Evolutionary conservation across 2,888 invertebrate species (phyloP).

Genomic region (Trisateles emortualis): DNA sequence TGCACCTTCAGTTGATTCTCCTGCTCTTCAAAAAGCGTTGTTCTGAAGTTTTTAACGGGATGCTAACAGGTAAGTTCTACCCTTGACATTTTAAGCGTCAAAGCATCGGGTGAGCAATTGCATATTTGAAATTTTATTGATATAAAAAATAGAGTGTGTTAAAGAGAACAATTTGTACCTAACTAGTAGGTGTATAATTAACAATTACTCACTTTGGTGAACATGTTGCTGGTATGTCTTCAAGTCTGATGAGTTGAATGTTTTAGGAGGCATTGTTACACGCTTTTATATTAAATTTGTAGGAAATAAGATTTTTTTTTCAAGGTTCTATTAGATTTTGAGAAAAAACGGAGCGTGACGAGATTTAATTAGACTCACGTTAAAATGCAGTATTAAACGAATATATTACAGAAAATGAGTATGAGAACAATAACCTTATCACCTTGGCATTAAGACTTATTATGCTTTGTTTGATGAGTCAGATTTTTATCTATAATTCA

Average conservation of each 20-base stretch:
- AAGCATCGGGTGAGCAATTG: too few species aligned
- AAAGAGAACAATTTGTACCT: neutral
- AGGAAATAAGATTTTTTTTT: constrained; percentile 63
- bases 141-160: too few species aligned
- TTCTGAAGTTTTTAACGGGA: too few species aligned
- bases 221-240: constrained; percentile 67
- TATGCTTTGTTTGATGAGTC: constrained; percentile 9
- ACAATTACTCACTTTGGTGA: constrained; percentile 63
- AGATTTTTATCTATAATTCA: constrained; percentile 38
- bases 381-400: constrained; percentile 53
- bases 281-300: constrained; percentile 69
- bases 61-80: too few species aligned
- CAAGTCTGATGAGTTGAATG: constrained; percentile 66
- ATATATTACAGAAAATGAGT: constrained; percentile 24
- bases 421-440: constrained; percentile 31
- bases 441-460: neutral
- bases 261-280: constrained; percentile 60
- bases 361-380: constrained; percentile 59
- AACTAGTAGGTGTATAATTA: neutral
- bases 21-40: too few species aligned
- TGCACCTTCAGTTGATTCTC: too few species aligned
- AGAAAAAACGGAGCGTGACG: constrained; percentile 72
- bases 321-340: constrained; percentile 68
- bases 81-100: too few species aligned
- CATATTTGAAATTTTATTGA: too few species aligned